Base-by-base conservation (phyloP, 2,113 vertebrate species). In the Tilapia sparmanii region DNA sequence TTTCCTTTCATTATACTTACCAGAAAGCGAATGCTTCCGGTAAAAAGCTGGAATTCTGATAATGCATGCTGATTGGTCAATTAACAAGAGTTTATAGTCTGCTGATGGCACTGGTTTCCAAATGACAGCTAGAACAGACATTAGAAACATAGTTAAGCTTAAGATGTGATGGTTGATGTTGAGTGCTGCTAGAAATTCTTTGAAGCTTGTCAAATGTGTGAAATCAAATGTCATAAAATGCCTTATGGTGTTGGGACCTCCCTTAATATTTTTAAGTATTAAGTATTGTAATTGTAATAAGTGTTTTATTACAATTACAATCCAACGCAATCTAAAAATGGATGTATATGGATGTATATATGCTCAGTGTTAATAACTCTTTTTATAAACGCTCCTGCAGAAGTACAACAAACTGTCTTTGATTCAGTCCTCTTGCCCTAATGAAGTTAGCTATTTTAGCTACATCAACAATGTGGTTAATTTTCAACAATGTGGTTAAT, bases 1-100 rank as follows among this genome's bases (percentile, higher is more conserved):
- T 47, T 47, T 76, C 15, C 15, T 29, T 76, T 76, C 15, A 47
- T 7, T 47, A 47, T 29, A 11, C 4, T 29, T 1, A 76, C 40
- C 16, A 29, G 42, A 47, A 19, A 76, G 68, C 0, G 0, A 76
- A 26, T 47, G 24, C 15, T 47, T 7, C 2, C 4, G 0, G 6
- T 47, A 47, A 3, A 76, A 76, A 29, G 4, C 68, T 76, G 13
- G 15, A 47, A 29, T 24, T 71, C 63, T 71, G 63, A 22, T 15
- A 40, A 71, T 47, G 1, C 9, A 76, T 29, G 24, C 24, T 5
- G 40, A 73, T 47, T 29, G 40, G 71, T 76, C 24, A 47, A 47
- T 0, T 26, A 47, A 38, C 61, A 66, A 29, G 71, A 47, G 42
- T 47, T 26, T 73, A 47, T 76, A 47, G 24, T 76, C 10, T 76